Base-by-base conservation (phyloP, 2,888 invertebrate genomes). In the Griposia aprilina region DNA sequence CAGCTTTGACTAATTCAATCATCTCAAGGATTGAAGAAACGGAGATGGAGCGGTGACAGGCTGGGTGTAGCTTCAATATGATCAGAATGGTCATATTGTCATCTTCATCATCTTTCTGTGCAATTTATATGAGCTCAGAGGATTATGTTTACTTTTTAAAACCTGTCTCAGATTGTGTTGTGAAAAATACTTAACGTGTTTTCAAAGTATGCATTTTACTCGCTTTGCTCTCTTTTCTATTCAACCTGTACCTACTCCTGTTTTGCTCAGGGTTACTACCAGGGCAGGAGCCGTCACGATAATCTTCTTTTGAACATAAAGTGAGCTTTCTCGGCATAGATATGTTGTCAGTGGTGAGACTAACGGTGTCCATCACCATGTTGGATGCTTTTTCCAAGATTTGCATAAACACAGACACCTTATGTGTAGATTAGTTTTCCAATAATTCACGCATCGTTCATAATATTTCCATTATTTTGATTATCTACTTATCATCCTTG, bases 1-100 rank as follows among this genome's bases (percentile, higher is more conserved):
- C 83, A 76, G 79, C 75, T 50, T 68, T 83, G 26, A 67, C 83
- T 84, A 86, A 84, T 86, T 71, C 86, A 79, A 86, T 83, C 86
- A 79, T 23, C 30, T 17, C 79, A 1, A 5, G 8, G 73, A 82
- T 10, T 1, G 8, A 17, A 1, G 41, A 72, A 69, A 17, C 23
- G 5, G 13, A 45, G 50, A 23, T 17, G 23, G 15, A 23, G 23
- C 11, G 0, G 26, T 36, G 26, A 20, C 7, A 5, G 30, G 7
- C 6, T 50, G 2, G 13, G 10, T 72, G 71, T 66, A 0, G 11
- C 15, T 55, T 15, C 0, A 8, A 41, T 67, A 75, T 81, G 83
- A 0, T 0, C 82, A 67, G 45, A 76, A 23, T 65, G 67, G 11
- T 11, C 48, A 30, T 66, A 23, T 30, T 66, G 30, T 23, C 10